Conservation (phyloP, 2,888 invertebrate genomes). For the Camptogramma bilineatum region DNA sequence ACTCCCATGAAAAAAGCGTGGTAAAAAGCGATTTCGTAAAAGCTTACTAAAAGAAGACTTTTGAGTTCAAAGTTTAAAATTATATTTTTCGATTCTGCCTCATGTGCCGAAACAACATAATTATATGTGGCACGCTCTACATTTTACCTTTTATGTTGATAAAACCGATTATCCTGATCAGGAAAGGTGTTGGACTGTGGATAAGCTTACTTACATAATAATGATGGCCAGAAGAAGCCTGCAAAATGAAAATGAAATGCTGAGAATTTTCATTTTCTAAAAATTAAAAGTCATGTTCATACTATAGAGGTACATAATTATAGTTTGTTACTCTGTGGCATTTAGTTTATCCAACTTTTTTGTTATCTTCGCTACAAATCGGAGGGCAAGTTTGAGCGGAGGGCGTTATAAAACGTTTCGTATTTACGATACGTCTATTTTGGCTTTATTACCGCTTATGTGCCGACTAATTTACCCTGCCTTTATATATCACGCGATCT, state of each 20-base stretch:
- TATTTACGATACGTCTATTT: conserved; percentile 69
- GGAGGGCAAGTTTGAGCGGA: conserved; percentile 53
- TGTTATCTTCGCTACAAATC: conserved; percentile 60
- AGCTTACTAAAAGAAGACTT: too few species aligned
- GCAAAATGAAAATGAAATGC: background rate
- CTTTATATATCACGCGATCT: conserved; percentile 59
- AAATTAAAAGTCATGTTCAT: background rate
- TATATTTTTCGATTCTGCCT: too few species aligned
- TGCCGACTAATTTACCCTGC: conserved; percentile 58
- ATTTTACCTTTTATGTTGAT: too few species aligned
- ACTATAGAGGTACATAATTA: background rate
- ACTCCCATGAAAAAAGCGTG: too few species aligned
- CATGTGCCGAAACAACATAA: too few species aligned
- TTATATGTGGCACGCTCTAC: too few species aligned
- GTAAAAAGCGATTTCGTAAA: too few species aligned
- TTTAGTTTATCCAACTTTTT: conserved; percentile 55
- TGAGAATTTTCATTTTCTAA: background rate
- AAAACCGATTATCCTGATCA: too few species aligned
- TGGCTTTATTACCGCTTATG: conserved; percentile 63
- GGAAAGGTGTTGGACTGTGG: too few species aligned
- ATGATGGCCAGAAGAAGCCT: background rate
- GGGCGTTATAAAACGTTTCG: conserved; percentile 65
- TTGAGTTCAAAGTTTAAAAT: too few species aligned
- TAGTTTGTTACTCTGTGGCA: conserved; percentile 21
- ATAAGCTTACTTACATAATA: background rate